Evolutionary conservation across 1,140 invertebrate species (phyloP), one percentile per base, ranked within the genome.

Genomic region (Lysiphlebus fabarum): DNA sequence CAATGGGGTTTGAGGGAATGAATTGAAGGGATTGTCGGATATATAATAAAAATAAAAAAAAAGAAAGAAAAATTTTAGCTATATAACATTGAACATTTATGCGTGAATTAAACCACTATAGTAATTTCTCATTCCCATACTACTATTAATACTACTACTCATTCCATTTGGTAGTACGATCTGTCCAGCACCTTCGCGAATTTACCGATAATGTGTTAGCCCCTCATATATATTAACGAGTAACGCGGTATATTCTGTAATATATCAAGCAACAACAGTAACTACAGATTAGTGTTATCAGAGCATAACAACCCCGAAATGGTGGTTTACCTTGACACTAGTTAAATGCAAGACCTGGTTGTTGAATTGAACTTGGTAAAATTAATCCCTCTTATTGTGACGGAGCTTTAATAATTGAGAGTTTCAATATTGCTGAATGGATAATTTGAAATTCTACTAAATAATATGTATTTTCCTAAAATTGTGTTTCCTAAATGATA

Each of bases 281-380:
- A 70, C 72, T 74, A 74, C 71, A 74, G 74, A 76, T 76, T 74
- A 76, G 69, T 70, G 70, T 74, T 76, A 76, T 76, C 72, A 68
- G 70, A 68, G 65, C 70, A 72, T 67, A 73, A 74, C 74, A 74
- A 74, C 66, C 66, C 48, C 63, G 67, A 70, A 74, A 69, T 64
- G 66, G 70, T 68, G 69, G 72, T 74, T 74, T 74, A 74, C 74
- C 74, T 74, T 74, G 72, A 74, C 74, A 75, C 70, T 74, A 72
- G 64, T 63, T 56, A 64, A 64, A 64, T 56, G 51, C 47, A 58
- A 61, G 56, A 62, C 56, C 47, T 58, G 40, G 33, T 45, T 48
- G 12, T 45, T 9, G 7, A 38, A 17, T 17, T 17, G 33, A 40
- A 43, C 44, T 12, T 12, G 41, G n/a, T 34, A 12, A 12, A 40